These are phyloP conservation scores for Deladenus siricidicola DNA, from an alignment of 2,888 invertebrate species.

Conservation along the genomic window DNA sequence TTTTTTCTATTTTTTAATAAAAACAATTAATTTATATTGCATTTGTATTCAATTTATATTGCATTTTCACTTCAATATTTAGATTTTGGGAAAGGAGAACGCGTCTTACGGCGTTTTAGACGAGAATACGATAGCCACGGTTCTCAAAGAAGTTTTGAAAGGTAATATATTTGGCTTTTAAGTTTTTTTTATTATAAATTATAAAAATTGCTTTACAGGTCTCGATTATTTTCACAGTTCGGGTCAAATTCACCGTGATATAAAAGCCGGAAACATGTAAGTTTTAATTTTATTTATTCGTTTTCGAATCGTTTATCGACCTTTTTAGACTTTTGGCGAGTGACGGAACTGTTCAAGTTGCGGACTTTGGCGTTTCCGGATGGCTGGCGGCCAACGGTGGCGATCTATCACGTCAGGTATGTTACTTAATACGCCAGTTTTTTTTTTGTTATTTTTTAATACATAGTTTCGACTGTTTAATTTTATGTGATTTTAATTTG, in stretches of 20 bases:
- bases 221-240: conserved; percentile 97
- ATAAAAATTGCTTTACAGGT: conserved; percentile 53
- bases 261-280: conserved; percentile 77
- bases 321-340: conserved; percentile 65
- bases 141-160: conserved; percentile 74
- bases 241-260: conserved; percentile 90
- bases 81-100: conserved; percentile 51
- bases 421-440: not conserved
- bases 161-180: conserved; percentile 54
- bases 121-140: conserved; percentile 91
- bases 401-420: conserved; percentile 78
- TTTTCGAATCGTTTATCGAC: not conserved
- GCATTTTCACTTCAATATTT: conserved; percentile 3
- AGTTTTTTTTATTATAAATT: not conserved
- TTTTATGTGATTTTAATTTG: too few relatives aligned
- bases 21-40: not conserved
- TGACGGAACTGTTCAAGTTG: conserved; percentile 93
- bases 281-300: conserved; percentile 33
- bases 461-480: too few relatives aligned
- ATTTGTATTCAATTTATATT: not conserved
- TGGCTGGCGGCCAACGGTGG: conserved; percentile 84
- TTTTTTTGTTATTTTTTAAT: not conserved
- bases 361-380: conserved; percentile 96
- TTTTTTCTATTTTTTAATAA: not conserved
- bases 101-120: conserved; percentile 69